These are phyloP conservation scores for Drosophila burlai DNA, from an alignment of 1,140 invertebrate species.

Conservation along the genomic window DNA sequence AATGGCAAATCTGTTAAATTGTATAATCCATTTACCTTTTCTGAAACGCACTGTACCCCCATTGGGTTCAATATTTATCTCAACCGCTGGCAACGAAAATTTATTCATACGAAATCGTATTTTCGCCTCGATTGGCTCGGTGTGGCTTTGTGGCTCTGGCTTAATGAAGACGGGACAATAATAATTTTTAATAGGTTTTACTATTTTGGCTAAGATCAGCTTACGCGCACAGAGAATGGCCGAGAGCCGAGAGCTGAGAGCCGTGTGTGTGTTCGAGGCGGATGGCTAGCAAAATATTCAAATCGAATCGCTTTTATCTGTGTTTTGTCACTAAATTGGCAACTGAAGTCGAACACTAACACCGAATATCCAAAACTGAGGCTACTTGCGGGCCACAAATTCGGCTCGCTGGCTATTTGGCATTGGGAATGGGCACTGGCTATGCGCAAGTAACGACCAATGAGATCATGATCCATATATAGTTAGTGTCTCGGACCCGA, in stretches of 20 bases:
- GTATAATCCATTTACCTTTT: background rate
- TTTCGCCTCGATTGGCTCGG: constrained; percentile 52
- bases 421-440: constrained; percentile 57
- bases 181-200: constrained; percentile 78
- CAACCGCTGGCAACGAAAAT: constrained; percentile 35
- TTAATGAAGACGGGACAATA: constrained; percentile 77
- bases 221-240: constrained; percentile 28
- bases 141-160: constrained; percentile 43
- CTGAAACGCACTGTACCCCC: constrained; percentile 24
- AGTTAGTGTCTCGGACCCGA: constrained; percentile 28
- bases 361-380: constrained; percentile 43
- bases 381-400: constrained; percentile 55
- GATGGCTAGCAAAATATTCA: constrained; percentile 63
- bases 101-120: constrained; percentile 73
- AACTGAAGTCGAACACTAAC: constrained; percentile 68
- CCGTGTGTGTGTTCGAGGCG: constrained; percentile 29
- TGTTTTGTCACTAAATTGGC: constrained; percentile 77
- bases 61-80: constrained; percentile 37
- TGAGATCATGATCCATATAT: constrained; percentile 78
- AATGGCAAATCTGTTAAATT: too few relatives aligned
- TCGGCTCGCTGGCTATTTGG: constrained; percentile 15
- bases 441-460: constrained; percentile 54
- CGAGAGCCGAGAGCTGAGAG: background rate
- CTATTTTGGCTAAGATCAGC: constrained; percentile 65
- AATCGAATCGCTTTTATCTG: constrained; percentile 76